Conservation (phyloP, 2,113 vertebrate genomes). For the Pampusana beccarii region DNA sequence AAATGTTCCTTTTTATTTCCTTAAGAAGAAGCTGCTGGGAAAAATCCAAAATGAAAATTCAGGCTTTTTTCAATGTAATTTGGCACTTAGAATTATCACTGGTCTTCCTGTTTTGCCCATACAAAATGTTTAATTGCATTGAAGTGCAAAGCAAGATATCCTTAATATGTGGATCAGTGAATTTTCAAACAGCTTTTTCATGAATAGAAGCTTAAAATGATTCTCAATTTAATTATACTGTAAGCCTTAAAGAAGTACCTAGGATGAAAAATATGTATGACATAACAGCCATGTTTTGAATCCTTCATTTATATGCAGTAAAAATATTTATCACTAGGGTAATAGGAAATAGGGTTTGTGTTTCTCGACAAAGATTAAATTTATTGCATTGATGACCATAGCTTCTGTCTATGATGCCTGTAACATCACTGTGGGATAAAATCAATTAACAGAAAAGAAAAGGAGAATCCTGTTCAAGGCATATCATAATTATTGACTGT, state of each 20-base stretch:
- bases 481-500: not conserved
- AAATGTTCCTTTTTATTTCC: conserved; percentile 47
- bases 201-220: conserved; percentile 54
- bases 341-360: not conserved
- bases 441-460: not conserved
- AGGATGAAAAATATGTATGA: conserved; percentile 1
- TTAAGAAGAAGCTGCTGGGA: conserved; percentile 60
- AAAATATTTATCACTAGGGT: conserved; percentile 4
- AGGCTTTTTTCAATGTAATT: conserved; percentile 57
- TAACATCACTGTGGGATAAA: not conserved
- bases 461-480: not conserved
- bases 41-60: conserved; percentile 70
- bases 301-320: not conserved
- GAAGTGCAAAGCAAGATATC: conserved; percentile 45
- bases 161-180: conserved; percentile 59
- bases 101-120: conserved; percentile 56
- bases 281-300: conserved; percentile 39
- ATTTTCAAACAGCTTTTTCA: conserved; percentile 65
- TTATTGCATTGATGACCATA: not conserved
- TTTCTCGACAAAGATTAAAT: conserved; percentile 5
- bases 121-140: conserved; percentile 61
- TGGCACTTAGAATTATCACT: conserved; percentile 67
- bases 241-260: conserved; percentile 49
- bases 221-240: conserved; percentile 68
- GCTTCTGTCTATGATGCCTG: not conserved